Conservation (phyloP, 2,113 vertebrate species). For the Diadophis punctatus region DNA sequence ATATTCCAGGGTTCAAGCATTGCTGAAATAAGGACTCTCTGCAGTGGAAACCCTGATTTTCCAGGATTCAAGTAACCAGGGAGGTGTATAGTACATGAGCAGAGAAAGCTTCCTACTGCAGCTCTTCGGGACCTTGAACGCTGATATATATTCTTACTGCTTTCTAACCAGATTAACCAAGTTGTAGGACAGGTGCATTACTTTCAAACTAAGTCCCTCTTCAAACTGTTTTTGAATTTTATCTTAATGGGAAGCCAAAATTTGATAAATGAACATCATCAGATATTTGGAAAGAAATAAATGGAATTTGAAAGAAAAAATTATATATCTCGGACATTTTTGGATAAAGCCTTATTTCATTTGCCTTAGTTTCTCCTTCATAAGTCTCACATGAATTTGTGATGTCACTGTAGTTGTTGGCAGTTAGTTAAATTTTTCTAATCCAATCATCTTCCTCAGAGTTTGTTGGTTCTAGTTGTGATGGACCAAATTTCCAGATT, state of each 20-base stretch:
- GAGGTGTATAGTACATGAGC: neutral
- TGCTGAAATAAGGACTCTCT: conserved; percentile 7
- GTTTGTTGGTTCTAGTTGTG: neutral
- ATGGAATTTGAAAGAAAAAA: too few relatives aligned
- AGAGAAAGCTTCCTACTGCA: neutral
- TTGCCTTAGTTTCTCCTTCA: neutral
- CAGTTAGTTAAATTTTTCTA: neutral
- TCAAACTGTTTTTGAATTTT: too few relatives aligned
- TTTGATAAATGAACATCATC: too few relatives aligned
- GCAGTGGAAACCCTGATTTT: neutral
- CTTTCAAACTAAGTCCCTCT: too few relatives aligned
- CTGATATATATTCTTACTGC: neutral
- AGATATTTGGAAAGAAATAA: too few relatives aligned
- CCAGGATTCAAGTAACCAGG: neutral
- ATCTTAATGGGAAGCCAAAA: too few relatives aligned
- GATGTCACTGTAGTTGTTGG: neutral
- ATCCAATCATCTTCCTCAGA: neutral
- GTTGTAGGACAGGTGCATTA: neutral
- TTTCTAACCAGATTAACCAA: neutral
- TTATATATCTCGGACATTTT: too few relatives aligned
- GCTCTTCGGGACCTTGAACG: neutral
- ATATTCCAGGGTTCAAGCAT: neutral
- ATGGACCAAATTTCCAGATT: neutral
- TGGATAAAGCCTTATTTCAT: neutral
- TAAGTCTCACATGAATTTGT: neutral